A percentile compares a stretch with the other conserved stretches of the same genome.
Evolutionary conservation across 2,113 vertebrate species (phyloP).

Genomic region (Phalacrocorax carbo): DNA sequence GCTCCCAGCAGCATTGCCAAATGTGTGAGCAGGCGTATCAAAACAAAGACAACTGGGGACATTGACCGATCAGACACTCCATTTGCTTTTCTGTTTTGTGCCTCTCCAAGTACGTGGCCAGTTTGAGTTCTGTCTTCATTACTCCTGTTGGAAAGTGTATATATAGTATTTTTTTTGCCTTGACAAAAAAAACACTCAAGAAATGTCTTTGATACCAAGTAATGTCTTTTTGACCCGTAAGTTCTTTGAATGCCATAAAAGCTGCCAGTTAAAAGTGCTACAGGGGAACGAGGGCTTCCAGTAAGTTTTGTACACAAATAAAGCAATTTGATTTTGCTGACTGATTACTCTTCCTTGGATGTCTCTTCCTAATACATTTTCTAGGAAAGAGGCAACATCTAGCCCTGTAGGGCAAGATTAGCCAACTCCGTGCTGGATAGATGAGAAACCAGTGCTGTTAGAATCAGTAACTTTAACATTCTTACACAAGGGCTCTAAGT

Average conservation of each 20-base stretch:
- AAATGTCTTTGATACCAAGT: not conserved
- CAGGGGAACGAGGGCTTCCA: not conserved
- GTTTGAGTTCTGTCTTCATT: conserved; percentile 79
- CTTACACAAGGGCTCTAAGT: not conserved
- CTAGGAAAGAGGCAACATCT: not conserved
- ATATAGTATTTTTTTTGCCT: not conserved
- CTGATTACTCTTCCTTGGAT: not conserved
- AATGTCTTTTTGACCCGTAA: not conserved
- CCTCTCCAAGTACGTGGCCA: conserved; percentile 85
- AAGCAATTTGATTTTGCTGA: not conserved
- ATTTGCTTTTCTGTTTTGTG: conserved; percentile 36
- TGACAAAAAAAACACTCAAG: not conserved
- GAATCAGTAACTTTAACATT: not conserved
- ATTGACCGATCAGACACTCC: conserved; percentile 79
- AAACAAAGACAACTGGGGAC: conserved; percentile 73
- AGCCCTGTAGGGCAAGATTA: not conserved
- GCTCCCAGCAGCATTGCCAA: conserved; percentile 85
- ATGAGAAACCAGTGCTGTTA: not conserved
- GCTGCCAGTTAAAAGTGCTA: not conserved
- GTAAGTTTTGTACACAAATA: not conserved
- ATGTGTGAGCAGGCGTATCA: conserved; percentile 86
- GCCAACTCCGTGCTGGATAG: not conserved
- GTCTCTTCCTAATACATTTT: not conserved
- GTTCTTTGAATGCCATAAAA: not conserved
- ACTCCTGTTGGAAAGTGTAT: not conserved